These are phyloP conservation scores for Leptonema lineaticorne DNA, from an alignment of 1,140 invertebrate genomes.

Conservation along the genomic window DNA sequence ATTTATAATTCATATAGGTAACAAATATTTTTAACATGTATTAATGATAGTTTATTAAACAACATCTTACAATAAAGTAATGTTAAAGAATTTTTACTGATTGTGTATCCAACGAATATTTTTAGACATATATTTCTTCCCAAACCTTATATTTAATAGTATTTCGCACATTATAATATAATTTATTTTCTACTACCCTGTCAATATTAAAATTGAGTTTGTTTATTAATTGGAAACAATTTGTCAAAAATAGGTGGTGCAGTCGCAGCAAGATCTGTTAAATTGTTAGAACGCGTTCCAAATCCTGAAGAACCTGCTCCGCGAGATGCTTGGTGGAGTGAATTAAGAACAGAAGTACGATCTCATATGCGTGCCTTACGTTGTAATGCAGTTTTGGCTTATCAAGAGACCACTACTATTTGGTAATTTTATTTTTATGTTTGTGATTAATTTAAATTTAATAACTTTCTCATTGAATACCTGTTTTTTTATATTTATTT, in stretches of 20 bases:
- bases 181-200: too few species aligned
- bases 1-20: conserved; percentile 87
- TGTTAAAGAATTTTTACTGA: too few species aligned
- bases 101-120: too few species aligned
- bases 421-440: conserved; percentile 60
- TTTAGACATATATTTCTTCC: too few species aligned
- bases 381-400: conserved; percentile 93
- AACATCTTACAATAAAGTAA: too few species aligned
- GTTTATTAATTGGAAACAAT: neutral
- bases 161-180: too few species aligned
- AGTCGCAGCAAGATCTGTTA: conserved; percentile 84
- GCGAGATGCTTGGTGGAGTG: conserved; percentile 93
- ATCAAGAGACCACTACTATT: conserved; percentile 86
- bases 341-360: conserved; percentile 89
- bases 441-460: neutral
- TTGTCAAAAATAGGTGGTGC: conserved; percentile 72
- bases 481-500: conserved; percentile 23
- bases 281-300: conserved; percentile 79
- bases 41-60: neutral
- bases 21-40: conserved; percentile 27
- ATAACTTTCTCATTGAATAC: neutral
- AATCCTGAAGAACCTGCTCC: conserved; percentile 86
- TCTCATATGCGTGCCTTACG: conserved; percentile 86
- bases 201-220: too few species aligned
- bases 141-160: too few species aligned